Conservation (phyloP, 2,113 vertebrate species). For the Camelus bactrianus region DNA sequence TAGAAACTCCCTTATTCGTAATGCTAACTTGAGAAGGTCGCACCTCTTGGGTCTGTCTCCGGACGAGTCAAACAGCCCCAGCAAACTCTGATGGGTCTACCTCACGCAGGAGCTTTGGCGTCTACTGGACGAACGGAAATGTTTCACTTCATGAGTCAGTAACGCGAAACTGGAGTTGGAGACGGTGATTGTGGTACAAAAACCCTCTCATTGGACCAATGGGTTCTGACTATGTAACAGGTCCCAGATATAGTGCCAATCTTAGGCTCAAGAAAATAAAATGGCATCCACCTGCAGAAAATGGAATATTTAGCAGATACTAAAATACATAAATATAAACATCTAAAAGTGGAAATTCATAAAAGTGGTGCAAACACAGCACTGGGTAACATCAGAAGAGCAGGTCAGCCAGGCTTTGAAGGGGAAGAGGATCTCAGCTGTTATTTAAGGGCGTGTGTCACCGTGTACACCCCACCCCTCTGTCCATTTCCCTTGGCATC, state of each 20-base stretch:
- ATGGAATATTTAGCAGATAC: not conserved
- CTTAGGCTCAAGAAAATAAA: not conserved
- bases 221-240: not conserved
- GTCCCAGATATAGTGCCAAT: not conserved
- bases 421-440: not conserved
- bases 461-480: not conserved
- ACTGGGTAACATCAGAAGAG: not conserved
- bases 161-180: not conserved
- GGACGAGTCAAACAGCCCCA: not conserved
- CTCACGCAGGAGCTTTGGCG: not conserved
- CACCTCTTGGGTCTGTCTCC: not conserved
- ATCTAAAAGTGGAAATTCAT: not conserved
- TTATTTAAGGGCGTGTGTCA: not conserved
- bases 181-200: not conserved
- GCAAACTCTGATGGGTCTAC: not conserved
- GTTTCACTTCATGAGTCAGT: not conserved
- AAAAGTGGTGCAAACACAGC: not conserved
- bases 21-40: not conserved
- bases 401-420: not conserved
- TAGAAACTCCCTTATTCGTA: not conserved
- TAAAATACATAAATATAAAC: not conserved
- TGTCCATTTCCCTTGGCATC: not conserved
- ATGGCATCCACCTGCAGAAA: not conserved
- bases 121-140: not conserved
- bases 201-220: not conserved